Base-by-base conservation (phyloP, 1,140 invertebrate genomes). In the Drosophila simulans region DNA sequence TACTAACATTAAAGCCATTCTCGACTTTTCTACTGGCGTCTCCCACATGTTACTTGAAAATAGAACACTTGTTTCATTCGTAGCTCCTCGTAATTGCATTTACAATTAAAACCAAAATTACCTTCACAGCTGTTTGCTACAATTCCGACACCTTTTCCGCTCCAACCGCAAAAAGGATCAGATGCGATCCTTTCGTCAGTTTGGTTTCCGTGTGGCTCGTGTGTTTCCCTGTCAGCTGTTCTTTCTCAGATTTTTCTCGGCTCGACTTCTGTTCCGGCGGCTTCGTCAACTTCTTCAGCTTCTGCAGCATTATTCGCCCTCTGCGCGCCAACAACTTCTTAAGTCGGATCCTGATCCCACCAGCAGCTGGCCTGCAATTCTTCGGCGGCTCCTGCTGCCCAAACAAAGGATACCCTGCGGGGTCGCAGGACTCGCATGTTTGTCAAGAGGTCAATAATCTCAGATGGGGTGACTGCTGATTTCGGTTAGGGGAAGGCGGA, bases 371-470 rank as follows among this genome's bases (percentile, higher is more conserved):
- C 68, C 66, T 34, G 48, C 15, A 17, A 52, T 34, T 35, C 57
- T 60, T 54, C 54, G 35, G 43, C 52, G 25, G 37, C 49, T 66
- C 58, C 58, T 70, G 43, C 15, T 39, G 40, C 22, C 35, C 34
- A 35, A 34, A 72, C 66, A 83, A 89, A 73, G 62, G 56, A 15
- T 7, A 46, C 40, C 34, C 54, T 59, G 49, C 60, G 35, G 40
- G 58, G 46, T 63, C 72, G 15, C 57, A 22, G 54, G 56, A 52
- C 45, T 81, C 17, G 53, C 55, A 57, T 83, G 62, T 89, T 83
- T 86, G 71, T 25, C 46, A 60, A 86, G 66, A 88, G 83, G 83
- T 88, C 83, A 88, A 88, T 88, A 88, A 88, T 88, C 83, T 80
- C 60, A 46, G 46, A 45, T 15, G 60, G 84, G 84, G 66, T 89